Evolutionary conservation across 2,888 invertebrate genomes (phyloP).

Genomic region (Metallyticus violacea): DNA sequence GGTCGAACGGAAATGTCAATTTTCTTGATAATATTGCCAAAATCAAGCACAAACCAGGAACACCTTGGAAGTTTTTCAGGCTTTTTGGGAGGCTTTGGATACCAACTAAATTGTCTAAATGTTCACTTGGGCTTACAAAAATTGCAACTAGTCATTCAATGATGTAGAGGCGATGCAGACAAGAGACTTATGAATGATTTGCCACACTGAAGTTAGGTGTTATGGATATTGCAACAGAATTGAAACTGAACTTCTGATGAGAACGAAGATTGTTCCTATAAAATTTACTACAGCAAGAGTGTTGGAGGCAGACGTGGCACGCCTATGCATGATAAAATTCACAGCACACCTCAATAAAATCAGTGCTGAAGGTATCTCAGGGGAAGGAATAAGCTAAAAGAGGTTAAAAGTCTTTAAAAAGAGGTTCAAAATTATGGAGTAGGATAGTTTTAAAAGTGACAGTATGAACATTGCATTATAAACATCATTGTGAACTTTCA

Average conservation of each 20-base stretch:
- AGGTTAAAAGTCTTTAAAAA: no score
- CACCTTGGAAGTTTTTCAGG: neutral
- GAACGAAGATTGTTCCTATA: no score
- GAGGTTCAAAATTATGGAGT: no score
- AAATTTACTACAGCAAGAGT: no score
- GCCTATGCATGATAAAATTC: neutral
- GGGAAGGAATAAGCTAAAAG: neutral
- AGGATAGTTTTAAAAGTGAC: no score
- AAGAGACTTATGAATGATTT: neutral
- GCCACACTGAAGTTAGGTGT: neutral
- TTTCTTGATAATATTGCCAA: no score
- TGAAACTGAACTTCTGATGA: neutral
- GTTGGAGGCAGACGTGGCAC: neutral
- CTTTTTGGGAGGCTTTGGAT: neutral
- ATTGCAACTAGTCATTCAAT: constrained; percentile 27
- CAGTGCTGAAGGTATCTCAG: neutral
- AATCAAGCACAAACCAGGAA: no score
- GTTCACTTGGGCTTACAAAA: neutral
- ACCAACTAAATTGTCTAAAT: neutral
- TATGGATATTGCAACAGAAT: neutral
- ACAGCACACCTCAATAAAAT: neutral
- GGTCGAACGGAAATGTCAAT: no score
- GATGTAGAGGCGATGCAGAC: neutral
- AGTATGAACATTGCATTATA: no score
- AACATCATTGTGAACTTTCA: neutral